Evolutionary conservation across 1,140 invertebrate genomes (phyloP), one percentile per base, ranked within the genome.

Genomic region (Hypsibius dujardini): DNA sequence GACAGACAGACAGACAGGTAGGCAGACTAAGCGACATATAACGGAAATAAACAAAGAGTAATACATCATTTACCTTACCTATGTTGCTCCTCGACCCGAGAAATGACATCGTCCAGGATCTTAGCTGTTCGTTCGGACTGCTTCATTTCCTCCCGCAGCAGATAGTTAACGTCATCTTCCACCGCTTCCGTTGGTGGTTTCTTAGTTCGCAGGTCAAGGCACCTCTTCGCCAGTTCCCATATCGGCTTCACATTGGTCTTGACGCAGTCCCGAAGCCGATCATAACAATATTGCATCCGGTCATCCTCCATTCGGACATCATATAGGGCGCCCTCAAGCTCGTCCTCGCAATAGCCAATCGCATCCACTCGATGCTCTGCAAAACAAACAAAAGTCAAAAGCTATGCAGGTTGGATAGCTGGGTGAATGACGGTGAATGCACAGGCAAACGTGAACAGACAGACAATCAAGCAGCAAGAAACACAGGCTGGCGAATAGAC

Each of bases 241-340:
- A 67, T 12, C 42, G 62, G 62, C 0, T 45, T 12, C 62, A 67
- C 12, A 67, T 67, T 67, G 12, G 3, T 67, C 12, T 12, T 15
- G 12, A 67, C 0, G 45, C 62, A 15, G 12, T 67, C 62, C 12
- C 62, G 42, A 7, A 67, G 7, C 12, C 62, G 62, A 45, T 12
- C 12, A 12, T 15, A 42, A 12, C 12, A 42, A 12, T 15, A 42
- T 12, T 42, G 42, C 3, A 67, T 3, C 42, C 45, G 12, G 12
- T 67, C 62, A 42, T 67, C 62, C 62, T 67, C 62, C 62, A 15
- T 3, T 42, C 42, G 12, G 62, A 67, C 3, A 67, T 67, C 62
- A 67, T 67, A 42, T 7, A 67, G 62, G 3, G 3, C 45, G 7
- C 62, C 62, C 42, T 67, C 62, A 12, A 67, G 62, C 45, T 67